Percentiles rank a stretch among this genome's conserved stretches.
Conservation (phyloP, 2,113 vertebrate species). For the Cinclus mexicanus region DNA sequence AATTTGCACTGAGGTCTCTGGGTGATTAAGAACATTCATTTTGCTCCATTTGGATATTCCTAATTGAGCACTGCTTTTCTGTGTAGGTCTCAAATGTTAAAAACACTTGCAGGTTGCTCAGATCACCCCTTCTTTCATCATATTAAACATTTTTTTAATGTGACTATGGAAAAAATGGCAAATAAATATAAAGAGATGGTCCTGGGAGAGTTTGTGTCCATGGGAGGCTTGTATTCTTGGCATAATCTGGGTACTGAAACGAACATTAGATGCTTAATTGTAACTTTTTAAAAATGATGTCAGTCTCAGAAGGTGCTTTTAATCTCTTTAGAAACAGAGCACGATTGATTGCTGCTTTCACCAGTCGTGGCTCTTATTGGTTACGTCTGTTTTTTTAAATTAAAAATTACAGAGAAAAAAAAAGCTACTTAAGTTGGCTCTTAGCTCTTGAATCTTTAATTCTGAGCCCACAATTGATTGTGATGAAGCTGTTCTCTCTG, state of each 20-base stretch:
- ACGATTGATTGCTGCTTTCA: constrained; percentile 40
- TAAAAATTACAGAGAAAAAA: constrained; percentile 19
- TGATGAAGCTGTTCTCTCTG: constrained; percentile 19
- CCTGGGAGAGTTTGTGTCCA: neutral
- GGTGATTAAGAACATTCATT: neutral
- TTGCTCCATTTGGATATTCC: neutral
- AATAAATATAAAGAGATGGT: neutral
- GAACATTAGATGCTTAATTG: neutral
- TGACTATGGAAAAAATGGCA: neutral
- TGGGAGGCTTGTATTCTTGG: neutral
- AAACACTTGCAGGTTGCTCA: neutral
- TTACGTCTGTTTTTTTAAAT: neutral
- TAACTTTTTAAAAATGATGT: neutral
- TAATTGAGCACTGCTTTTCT: neutral
- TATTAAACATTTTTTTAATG: neutral
- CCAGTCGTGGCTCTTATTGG: neutral
- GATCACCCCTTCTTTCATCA: neutral
- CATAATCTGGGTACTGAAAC: neutral
- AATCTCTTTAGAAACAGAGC: neutral
- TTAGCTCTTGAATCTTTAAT: constrained; percentile 64
- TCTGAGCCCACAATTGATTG: constrained; percentile 29
- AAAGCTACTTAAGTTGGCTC: constrained; percentile 20
- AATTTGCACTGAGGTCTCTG: neutral
- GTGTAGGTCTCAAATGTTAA: neutral
- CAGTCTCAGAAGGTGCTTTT: neutral